Base-by-base conservation (phyloP, 2,888 invertebrate genomes). In the Isotomurus palustris region DNA sequence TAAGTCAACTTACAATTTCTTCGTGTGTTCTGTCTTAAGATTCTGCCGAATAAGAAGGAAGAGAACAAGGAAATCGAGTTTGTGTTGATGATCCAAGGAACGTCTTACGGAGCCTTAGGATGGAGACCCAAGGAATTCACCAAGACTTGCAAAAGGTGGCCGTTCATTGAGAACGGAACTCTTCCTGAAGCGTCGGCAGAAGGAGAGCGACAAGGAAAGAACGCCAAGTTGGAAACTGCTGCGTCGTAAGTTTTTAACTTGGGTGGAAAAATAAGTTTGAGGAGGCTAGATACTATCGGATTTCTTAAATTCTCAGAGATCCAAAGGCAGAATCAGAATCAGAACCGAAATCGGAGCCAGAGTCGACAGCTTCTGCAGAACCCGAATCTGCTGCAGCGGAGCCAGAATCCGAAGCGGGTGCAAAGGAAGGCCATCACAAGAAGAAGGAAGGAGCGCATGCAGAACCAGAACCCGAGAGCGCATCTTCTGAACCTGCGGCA, bases 101-200 rank as follows among this genome's bases (percentile, higher is more conserved):
- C 87, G 1, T 88, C 91, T 14, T 96, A 91, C 78, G 86, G 85
- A 3, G 91, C 86, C 6, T 70, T 96, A 5, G 96, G 96, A n/a
- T 96, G 95, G 94, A 80, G 94, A 54, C 92, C 95, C 0, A 36
- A 36, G 10, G 71, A 62, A 14, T 65, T 72, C 29, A 56, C 58
- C 17, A 66, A 66, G 52, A 64, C 56, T 14, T 69, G 69, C 53
- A 58, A 66, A 38, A 51, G 66, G 12, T 69, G 65, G 65, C 69
- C 69, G 4, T 67, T 54, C 48, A 69, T 69, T 55, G 57, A 55
- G 17, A 64, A 67, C 22, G 53, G 49, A 14, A 43, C 43, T 21
- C n/a, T n/a, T n/a, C n/a, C n/a, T n/a, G n/a, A n/a, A n/a, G n/a
- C n/a, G n/a, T 38, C 38, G 14, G 29, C 59, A 4, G 57, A 60